Percentiles rank a stretch among this genome's conserved stretches.
Evolutionary conservation across 2,797 vertebrate genomes (phyloP).

Genomic region (Siniperca undulata): DNA sequence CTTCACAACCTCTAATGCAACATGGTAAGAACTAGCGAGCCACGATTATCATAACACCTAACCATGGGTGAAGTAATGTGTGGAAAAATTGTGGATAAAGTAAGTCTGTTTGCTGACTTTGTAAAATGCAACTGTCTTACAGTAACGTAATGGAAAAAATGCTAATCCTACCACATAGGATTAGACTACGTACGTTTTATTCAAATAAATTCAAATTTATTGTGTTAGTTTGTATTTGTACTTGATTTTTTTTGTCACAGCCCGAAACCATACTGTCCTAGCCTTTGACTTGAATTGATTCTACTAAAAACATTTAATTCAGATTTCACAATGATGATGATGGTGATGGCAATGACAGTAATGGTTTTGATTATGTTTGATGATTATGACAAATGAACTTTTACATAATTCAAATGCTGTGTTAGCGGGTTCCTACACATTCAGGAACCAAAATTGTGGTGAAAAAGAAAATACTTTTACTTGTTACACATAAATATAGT

Average conservation of each 20-base stretch:
- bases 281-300: not conserved
- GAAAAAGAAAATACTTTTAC: conserved; percentile 12
- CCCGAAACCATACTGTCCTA: not conserved
- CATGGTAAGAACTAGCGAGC: not conserved
- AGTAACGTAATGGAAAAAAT: not conserved
- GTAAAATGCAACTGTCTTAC: not conserved
- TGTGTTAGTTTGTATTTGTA: not conserved
- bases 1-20: not conserved
- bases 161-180: not conserved
- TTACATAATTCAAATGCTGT: not conserved
- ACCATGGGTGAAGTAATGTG: not conserved
- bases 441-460: not conserved
- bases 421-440: not conserved
- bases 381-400: not conserved
- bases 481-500: conserved; percentile 20
- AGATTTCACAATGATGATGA: not conserved
- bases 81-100: not conserved
- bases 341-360: not conserved
- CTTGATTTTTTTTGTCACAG: not conserved
- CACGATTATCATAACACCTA: not conserved
- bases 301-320: not conserved
- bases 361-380: not conserved
- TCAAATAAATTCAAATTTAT: not conserved
- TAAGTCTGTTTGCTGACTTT: not conserved
- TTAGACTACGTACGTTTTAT: too few relatives aligned